Base-by-base conservation (phyloP, 2,888 invertebrate genomes). In the Watsonalla cultraria region DNA sequence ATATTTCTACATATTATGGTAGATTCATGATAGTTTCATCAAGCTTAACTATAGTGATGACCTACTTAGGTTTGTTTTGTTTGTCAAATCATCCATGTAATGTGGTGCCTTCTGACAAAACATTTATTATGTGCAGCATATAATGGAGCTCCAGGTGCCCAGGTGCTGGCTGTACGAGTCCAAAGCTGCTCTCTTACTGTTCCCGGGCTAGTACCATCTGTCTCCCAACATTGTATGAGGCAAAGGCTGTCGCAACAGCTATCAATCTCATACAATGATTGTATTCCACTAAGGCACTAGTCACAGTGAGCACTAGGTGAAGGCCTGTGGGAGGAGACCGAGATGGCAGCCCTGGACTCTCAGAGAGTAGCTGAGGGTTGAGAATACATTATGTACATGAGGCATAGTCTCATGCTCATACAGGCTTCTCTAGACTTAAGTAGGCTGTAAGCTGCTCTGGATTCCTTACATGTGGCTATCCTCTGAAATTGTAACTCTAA, bases 351-450 rank as follows among this genome's bases (percentile, higher is more conserved):
- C 54, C 55, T 55, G 61, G 82, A 69, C 83, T 81, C 74, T 86
- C 76, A 65, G 82, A 84, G 86, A 72, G 77, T 79, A 83, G 71
- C 78, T 69, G 61, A 57, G 65, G 70, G 69, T 76, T 79, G 90
- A 86, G 90, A 86, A 84, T 70, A 67, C 78, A 71, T 79, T 88
- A 84, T 88, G 87, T 64, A 75, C 78, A 77, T 72, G 80, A 84
- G 73, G 73, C 54, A 11, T 9, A 11, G 64, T 74, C 78, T 89
- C 78, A 78, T 82, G 76, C 71, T 68, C 86, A 84, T 89, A 84
- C 68, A 62, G 78, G 71, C 75, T 88, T 88, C 90, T 90, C 88
- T 84, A 82, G 84, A 86, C 86, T 84, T 78, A 78, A 78, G 76
- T 85, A 83, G 76, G 76, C 74, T 76, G 72, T 81, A 78, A 79